These are phyloP conservation scores for Triops longicaudatus DNA, from an alignment of 1,140 invertebrate species.

Conservation along the genomic window DNA sequence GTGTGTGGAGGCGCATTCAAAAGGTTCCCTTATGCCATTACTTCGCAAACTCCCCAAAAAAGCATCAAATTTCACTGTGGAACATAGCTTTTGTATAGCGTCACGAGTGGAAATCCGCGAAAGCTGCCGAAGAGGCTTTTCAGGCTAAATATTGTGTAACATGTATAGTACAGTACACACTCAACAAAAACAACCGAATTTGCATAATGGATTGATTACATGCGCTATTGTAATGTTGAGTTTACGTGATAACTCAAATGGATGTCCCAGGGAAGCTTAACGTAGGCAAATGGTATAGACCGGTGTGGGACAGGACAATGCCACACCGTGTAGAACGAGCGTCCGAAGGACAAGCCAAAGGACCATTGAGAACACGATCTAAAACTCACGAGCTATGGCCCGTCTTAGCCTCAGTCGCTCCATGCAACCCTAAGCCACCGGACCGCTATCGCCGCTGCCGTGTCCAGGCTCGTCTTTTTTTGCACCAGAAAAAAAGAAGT, in stretches of 20 bases:
- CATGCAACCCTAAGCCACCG: neutral
- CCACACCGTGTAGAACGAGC: neutral
- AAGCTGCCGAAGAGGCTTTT: neutral
- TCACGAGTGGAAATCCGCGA: neutral
- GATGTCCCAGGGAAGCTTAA: neutral
- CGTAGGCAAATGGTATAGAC: neutral
- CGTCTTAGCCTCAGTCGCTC: constrained; percentile 4
- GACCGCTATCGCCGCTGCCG: neutral
- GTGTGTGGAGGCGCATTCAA: neutral
- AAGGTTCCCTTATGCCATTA: neutral
- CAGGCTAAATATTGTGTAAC: neutral
- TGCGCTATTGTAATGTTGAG: neutral
- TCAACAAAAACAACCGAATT: neutral
- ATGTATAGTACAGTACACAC: too few relatives aligned
- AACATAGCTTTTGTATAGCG: neutral
- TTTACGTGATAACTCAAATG: neutral
- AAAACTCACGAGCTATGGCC: neutral
- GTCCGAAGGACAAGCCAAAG: neutral
- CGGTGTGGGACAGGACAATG: neutral
- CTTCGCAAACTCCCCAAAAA: constrained; percentile 9
- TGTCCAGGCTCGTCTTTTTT: neutral
- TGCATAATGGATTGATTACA: neutral
- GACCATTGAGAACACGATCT: constrained; percentile 6
- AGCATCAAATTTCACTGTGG: neutral
- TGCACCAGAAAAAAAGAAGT: neutral